Evolutionary conservation across 2,113 vertebrate genomes (phyloP).

Genomic region (Calyptomena viridis): DNA sequence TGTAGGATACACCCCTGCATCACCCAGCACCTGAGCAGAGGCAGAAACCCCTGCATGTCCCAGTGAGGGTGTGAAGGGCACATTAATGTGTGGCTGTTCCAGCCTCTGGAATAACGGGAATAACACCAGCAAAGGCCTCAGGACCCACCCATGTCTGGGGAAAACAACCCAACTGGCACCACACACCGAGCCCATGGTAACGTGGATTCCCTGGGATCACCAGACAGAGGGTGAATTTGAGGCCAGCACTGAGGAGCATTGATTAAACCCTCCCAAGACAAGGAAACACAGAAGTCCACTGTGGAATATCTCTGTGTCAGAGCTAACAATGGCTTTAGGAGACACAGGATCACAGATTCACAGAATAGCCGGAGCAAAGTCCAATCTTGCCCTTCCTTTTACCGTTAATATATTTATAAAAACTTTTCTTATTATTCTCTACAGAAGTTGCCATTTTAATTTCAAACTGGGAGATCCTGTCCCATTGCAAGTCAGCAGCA

Average conservation of each 20-base stretch:
- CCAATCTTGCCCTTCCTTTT: no score
- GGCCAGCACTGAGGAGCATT: background rate
- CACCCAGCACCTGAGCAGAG: background rate
- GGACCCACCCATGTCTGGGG: fast-evolving
- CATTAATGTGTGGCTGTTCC: background rate
- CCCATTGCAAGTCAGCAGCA: background rate
- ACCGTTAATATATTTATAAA: no score
- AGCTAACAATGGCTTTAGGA: fast-evolving
- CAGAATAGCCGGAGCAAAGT: no score
- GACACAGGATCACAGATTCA: background rate
- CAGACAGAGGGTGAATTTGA: background rate
- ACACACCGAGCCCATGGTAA: background rate
- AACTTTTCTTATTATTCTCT: no score
- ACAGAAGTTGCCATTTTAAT: no score
- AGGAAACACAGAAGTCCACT: fast-evolving
- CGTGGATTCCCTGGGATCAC: background rate
- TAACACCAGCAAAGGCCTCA: background rate
- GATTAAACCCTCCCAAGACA: background rate
- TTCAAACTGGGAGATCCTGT: background rate
- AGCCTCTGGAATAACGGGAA: background rate
- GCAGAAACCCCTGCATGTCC: background rate
- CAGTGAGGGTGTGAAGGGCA: fast-evolving
- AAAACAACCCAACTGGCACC: background rate
- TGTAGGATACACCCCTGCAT: background rate
- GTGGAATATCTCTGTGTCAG: background rate